A percentile compares a stretch with the other conserved stretches of the same genome.
Evolutionary conservation across 2,113 vertebrate species (phyloP).

Genomic region (Clarias gariepinus): DNA sequence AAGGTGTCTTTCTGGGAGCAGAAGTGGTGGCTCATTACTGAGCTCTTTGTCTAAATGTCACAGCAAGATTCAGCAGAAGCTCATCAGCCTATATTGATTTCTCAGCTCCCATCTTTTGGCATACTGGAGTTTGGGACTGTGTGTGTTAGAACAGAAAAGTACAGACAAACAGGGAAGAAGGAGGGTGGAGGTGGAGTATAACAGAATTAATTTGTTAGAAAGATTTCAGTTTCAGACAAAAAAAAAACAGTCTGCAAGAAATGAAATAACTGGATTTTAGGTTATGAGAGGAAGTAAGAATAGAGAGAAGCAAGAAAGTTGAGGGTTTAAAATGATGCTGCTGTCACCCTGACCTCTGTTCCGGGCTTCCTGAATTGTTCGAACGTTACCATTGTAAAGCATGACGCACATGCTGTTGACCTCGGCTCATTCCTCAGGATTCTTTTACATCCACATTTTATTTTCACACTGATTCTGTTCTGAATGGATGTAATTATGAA

Average conservation of each 20-base stretch:
- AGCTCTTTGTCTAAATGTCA: slow-evolving; percentile 31
- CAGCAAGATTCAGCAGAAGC: slow-evolving; percentile 9
- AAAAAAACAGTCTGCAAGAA: background rate
- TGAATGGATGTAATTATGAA: background rate
- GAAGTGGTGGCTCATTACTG: slow-evolving; percentile 34
- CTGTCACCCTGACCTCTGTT: background rate
- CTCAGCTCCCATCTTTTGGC: background rate
- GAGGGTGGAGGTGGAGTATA: background rate
- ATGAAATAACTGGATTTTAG: background rate
- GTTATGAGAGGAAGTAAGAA: background rate
- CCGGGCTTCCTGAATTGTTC: background rate
- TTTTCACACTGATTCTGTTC: background rate
- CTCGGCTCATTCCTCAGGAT: background rate
- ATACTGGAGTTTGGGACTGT: background rate
- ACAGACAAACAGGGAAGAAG: background rate
- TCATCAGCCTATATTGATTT: slow-evolving; percentile 12
- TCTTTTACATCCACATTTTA: background rate
- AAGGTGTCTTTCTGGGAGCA: slow-evolving; percentile 33
- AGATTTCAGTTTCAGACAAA: background rate
- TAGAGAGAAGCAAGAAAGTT: background rate
- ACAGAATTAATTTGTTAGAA: background rate
- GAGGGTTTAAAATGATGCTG: background rate
- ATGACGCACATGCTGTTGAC: background rate
- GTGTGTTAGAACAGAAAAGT: background rate
- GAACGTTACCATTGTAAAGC: background rate